Evolutionary conservation across 2,113 vertebrate genomes (phyloP).

Genomic region (Sphyrna mokarran): DNA sequence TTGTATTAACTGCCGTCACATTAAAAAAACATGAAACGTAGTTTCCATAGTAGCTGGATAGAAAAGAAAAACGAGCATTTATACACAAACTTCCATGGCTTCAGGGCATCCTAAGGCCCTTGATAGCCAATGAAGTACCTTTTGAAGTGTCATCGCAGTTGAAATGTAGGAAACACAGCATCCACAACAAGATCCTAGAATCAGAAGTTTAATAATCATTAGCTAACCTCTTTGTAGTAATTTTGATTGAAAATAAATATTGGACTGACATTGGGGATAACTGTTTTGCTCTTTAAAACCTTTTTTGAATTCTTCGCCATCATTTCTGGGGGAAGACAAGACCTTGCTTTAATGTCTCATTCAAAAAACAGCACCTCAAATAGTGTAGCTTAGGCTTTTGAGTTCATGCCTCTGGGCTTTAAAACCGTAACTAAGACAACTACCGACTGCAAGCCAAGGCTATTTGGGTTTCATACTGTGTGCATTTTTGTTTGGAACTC

Average conservation of each 20-base stretch:
- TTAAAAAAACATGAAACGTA: background rate
- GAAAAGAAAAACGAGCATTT: background rate
- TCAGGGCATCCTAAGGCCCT: background rate
- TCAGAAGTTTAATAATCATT: background rate
- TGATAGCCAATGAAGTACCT: background rate
- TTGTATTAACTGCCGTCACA: background rate
- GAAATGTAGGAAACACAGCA: background rate
- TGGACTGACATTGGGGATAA: background rate
- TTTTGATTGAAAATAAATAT: background rate
- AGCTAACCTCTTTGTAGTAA: background rate
- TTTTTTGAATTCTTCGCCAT: background rate
- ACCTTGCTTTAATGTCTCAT: background rate
- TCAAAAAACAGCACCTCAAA: background rate
- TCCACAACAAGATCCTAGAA: background rate
- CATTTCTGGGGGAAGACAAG: background rate
- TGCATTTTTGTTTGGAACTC: background rate
- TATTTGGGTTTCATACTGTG: background rate
- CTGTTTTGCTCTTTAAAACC: background rate
- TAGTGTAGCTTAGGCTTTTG: background rate
- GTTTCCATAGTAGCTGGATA: background rate
- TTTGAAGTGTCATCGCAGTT: background rate
- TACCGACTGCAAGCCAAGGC: background rate
- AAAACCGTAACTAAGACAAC: background rate
- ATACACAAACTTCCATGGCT: background rate
- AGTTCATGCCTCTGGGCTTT: background rate